Conservation (phyloP, 1,140 invertebrate species). For the Phenacoccus solenopsis region DNA sequence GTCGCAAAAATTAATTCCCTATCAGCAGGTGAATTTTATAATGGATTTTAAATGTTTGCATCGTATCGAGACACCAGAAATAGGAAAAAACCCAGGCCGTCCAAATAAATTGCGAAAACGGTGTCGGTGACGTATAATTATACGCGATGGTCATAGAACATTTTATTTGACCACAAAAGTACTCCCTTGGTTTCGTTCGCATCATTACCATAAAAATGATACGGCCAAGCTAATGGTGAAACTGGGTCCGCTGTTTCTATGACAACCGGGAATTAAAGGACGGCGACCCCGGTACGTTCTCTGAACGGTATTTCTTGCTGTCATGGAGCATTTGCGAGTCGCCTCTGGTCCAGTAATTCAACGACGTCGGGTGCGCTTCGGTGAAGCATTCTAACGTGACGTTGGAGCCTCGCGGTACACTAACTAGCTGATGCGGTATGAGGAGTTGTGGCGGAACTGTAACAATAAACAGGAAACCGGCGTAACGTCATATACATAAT, state of each 20-base stretch:
- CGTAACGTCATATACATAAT: background rate
- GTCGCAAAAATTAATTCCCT: too few relatives aligned
- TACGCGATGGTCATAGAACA: slow-evolving; percentile 11
- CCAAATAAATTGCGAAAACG: slow-evolving; percentile 2
- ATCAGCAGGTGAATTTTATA: too few relatives aligned
- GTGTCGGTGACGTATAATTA: slow-evolving; percentile 4
- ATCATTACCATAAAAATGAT: slow-evolving; percentile 18
- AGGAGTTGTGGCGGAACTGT: slow-evolving; percentile 78
- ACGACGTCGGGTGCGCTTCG: slow-evolving; percentile 76
- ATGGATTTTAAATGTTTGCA: background rate
- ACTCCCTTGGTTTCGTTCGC: background rate
- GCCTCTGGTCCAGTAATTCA: slow-evolving; percentile 83
- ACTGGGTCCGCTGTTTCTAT: background rate
- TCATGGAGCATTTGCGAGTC: slow-evolving; percentile 81
- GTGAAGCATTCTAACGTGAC: slow-evolving; percentile 78
- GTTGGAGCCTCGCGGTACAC: slow-evolving; percentile 60
- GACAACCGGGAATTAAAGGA: slow-evolving; percentile 45
- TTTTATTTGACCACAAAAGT: slow-evolving; percentile 11
- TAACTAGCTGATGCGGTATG: slow-evolving; percentile 82
- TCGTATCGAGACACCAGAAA: background rate
- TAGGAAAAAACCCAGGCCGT: background rate
- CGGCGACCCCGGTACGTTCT: slow-evolving; percentile 42
- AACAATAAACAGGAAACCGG: slow-evolving; percentile 31
- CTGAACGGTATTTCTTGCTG: slow-evolving; percentile 55
- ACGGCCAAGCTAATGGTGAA: slow-evolving; percentile 1